These are phyloP conservation scores for Zeus faber DNA, from an alignment of 2,113 vertebrate genomes.

Conservation along the genomic window DNA sequence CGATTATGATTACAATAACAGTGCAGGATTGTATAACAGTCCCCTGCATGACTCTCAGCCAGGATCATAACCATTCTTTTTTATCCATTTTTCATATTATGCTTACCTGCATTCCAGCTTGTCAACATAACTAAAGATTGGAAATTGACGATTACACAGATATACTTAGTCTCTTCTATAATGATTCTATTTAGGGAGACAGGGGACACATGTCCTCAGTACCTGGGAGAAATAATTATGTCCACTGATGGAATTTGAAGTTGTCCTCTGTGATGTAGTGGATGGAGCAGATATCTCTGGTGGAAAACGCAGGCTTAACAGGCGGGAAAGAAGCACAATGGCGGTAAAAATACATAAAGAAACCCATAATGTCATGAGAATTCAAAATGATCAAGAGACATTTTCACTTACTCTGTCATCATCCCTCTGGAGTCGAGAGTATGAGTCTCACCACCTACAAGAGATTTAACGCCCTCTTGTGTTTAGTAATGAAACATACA, in stretches of 20 bases:
- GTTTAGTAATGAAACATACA: conserved; percentile 4
- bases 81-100: too few species aligned
- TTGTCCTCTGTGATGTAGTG: conserved; percentile 18
- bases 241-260: conserved; percentile 11
- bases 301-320: conserved; percentile 38
- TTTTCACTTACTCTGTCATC: conserved; percentile 51
- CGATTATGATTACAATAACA: too few species aligned
- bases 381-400: conserved; percentile 23
- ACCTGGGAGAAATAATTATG: conserved; percentile 44
- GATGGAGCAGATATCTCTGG: conserved; percentile 20
- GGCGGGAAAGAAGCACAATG: conserved; percentile 1
- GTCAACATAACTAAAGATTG: too few species aligned
- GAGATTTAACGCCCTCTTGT: conserved; percentile 36
- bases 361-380: background rate
- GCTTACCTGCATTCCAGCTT: too few species aligned
- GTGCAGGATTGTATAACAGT: too few species aligned
- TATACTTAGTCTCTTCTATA: too few species aligned
- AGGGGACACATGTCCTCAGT: too few species aligned
- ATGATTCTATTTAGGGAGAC: too few species aligned
- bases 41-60: too few species aligned
- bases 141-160: background rate
- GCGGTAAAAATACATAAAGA: conserved; percentile 15
- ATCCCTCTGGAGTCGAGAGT: conserved; percentile 38
- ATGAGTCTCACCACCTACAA: conserved; percentile 25
- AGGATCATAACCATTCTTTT: too few species aligned